Evolutionary conservation across 2,888 invertebrate species (phyloP), one percentile per base, ranked within the genome.

Genomic region (Petrolisthes manimaculis): DNA sequence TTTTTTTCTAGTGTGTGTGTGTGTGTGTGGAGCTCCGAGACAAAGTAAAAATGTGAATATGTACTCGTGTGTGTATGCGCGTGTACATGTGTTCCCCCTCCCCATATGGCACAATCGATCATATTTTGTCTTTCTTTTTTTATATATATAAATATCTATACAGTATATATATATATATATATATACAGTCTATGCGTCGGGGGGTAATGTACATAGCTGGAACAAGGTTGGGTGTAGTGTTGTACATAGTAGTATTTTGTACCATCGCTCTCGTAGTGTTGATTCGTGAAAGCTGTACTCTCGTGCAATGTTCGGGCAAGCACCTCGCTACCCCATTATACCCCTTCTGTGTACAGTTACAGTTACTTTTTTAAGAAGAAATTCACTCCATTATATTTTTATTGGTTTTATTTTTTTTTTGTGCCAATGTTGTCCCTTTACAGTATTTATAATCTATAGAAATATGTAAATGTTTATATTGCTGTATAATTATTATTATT

Each of bases 171-270:
- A 81, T 61, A 81, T 61, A 61, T 81, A 61, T 37, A 81, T 80
- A 80, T 5, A 80, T 75, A 24, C 37, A 18, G 21, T 21, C 12
- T 21, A 21, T 12, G 18, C 18, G 61, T 61, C 6, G 12, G 67
- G 24, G 67, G 12, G 14, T 67, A 6, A 5, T 81, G 56, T 67
- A 61, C 61, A 75, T 67, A 75, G 74, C 56, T 61, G 61, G 54
- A 61, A 69, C 56, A 37, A 61, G 54, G 21, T 37, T 67, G 24
- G 78, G 51, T 83, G 74, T 37, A 75, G 78, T 21, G n/a, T 37
- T 86, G 86, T 86, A 86, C 24, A 86, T 86, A 86, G 67, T 83
- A 86, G 86, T 56, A n/a, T 86, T 86, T 86, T 86, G 77, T 86
- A 86, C 86, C 83, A 86, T 86, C 78, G 86, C 77, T 86, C 74